Evolutionary conservation across 2,888 invertebrate genomes (phyloP), one percentile per base, ranked within the genome.

Genomic region (Formica aserva): DNA sequence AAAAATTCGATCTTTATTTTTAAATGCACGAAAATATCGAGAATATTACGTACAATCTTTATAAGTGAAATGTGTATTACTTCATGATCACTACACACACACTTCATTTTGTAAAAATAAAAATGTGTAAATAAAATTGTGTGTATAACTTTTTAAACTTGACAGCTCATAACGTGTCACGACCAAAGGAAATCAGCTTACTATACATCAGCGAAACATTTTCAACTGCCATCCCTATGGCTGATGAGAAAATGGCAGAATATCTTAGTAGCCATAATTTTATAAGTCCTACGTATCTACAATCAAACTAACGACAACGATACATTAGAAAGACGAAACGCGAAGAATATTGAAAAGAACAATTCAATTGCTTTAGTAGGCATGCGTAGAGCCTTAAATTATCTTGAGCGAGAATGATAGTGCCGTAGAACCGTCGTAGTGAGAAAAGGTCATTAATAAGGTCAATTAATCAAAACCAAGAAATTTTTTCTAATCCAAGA

Each of bases 161-260:
- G 71, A 78, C 18, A 32, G 32, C 69, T 60, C 60, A 69, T 18
- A 60, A 60, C 13, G 35, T 48, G 78, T 48, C 57, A 57, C 18
- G 22, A 48, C 26, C 35, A 26, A 57, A 66, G 45, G 41, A 80
- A 38, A 60, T 80, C 45, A 71, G 60, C 35, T 22, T 62, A 11
- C 57, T 77, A n/a, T 77, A 77, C 41, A 78, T 6, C 57, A 69
- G 69, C 45, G 67, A 69, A 32, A 78, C 22, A 41, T 60, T 69
- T 69, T 69, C 1, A 45, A 60, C 78, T 80, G 71, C 78, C 78
- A 80, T 80, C 6, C 3, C 71, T 80, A 80, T 80, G 78, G 69
- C 78, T 80, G 78, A 71, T 26, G 71, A 80, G 71, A 80, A 80
- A 80, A 80, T 80, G 78, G 78, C 78, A 80, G 69, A 71, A n/a